phyloP scores from a whole-genome alignment of 2,888 invertebrate species.

The Drosophila buzzatii region DNA sequence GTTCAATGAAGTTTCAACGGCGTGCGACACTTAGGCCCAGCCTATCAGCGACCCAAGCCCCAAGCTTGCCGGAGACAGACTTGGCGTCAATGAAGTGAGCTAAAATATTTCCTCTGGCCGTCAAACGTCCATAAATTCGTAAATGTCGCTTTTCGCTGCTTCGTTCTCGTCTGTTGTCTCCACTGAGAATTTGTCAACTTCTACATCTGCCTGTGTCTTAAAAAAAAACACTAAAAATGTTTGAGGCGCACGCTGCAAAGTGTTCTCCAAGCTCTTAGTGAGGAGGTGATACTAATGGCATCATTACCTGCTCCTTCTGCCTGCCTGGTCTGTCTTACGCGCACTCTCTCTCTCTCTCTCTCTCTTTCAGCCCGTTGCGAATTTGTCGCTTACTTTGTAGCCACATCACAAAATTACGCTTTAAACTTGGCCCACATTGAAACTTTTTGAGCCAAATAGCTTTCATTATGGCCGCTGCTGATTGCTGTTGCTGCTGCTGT shows the following conservation, averaged over 20 bases:
- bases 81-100: conserved; percentile 68
- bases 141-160: conserved; percentile 45
- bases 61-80: conserved; percentile 12
- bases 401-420: conserved; percentile 59
- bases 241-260: conserved; percentile 20
- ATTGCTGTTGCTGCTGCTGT: conserved; percentile 31
- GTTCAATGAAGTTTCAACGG: conserved; percentile 71
- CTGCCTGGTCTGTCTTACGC: background rate
- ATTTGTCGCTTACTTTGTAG: conserved; percentile 57
- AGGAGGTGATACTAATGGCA: conserved; percentile 75
- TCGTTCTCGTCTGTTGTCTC: conserved; percentile 11
- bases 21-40: conserved; percentile 56
- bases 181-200: conserved; percentile 9
- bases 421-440: conserved; percentile 60
- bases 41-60: conserved; percentile 21
- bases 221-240: conserved; percentile 29
- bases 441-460: conserved; percentile 68
- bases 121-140: conserved; percentile 74
- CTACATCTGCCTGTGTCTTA: background rate
- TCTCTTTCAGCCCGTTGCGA: background rate
- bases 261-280: conserved; percentile 38
- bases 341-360: background rate
- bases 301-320: conserved; percentile 60
- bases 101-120: conserved; percentile 72
- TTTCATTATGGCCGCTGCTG: conserved; percentile 60